Evolutionary conservation across 2,797 vertebrate species (phyloP), one percentile per base, ranked within the genome.

Genomic region (Betta splendens): DNA sequence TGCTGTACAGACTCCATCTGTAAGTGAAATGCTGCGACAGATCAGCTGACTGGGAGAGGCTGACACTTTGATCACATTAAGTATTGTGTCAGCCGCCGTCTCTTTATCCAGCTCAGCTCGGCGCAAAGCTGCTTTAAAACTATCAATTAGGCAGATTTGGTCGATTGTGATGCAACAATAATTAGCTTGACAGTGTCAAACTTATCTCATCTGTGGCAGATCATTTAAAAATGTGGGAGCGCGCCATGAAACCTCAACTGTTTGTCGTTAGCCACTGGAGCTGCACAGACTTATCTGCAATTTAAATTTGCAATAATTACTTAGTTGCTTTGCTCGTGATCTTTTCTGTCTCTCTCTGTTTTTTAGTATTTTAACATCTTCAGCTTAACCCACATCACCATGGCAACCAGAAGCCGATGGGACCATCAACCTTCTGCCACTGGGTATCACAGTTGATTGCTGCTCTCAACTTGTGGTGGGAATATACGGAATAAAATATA

Each of bases 131-230:
- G 49, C 55, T 59, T 54, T 64, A 42, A 55, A 55, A 49, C 60
- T 25, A 59, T 72, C 56, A 72, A 71, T 76, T 64, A 75, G 49
- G 64, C 42, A 44, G 72, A 81, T 66, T 67, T 44, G 69, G 69
- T 57, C 48, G 51, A 32, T 64, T 61, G 50, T 65, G 63, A 31
- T 61, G 18, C 2, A 46, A 46, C 23, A 49, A 64, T 61, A 77
- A 80, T 81, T 78, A 72, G 66, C 45, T 48, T 18, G 45, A 66
- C 71, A 53, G 65, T 50, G 57, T 57, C 42, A 62, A 29, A 65
- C 66, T 8, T 47, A 65, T 72, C 64, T 67, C 40, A 75, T 83
- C 73, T 37, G 16, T 31, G 17, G 35, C 39, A 44, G 71, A 72
- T 46, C 42, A 70, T 54, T 43, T 35, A 52, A 38, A 58, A 54